Evolutionary conservation across 2,888 invertebrate species (phyloP).

Genomic region (Iphiclides podalirius): DNA sequence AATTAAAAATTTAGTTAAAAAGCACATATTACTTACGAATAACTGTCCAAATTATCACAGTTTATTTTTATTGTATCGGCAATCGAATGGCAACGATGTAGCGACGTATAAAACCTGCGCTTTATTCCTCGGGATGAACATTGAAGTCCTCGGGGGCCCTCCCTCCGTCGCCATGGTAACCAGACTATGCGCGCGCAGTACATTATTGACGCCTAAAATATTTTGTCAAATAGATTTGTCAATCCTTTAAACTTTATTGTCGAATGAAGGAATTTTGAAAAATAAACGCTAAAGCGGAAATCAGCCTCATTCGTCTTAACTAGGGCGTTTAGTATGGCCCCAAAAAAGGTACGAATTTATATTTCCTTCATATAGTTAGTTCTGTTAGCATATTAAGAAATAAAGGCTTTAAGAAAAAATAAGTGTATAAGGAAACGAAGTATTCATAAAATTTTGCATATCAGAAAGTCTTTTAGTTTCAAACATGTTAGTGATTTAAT

Average conservation of each 20-base stretch:
- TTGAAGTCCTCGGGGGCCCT: conserved; percentile 32
- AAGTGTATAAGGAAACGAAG: too few relatives aligned
- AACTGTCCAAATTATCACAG: conserved; percentile 4
- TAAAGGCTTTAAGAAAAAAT: too few relatives aligned
- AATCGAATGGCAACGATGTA: conserved; percentile 14
- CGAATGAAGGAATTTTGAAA: conserved; percentile 25
- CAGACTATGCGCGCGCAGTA: conserved; percentile 63
- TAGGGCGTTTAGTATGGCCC: conserved; percentile 49
- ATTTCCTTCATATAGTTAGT: conserved; percentile 8
- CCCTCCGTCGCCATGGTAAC: conserved; percentile 55
- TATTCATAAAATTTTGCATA: too few relatives aligned
- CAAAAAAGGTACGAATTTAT: conserved; percentile 61
- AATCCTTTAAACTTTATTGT: conserved; percentile 47
- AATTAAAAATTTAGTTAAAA: too few relatives aligned
- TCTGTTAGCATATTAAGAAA: too few relatives aligned
- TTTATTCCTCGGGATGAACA: conserved; percentile 25
- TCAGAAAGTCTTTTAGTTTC: too few relatives aligned
- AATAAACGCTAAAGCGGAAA: conserved; percentile 28
- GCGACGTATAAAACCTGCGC: conserved; percentile 26
- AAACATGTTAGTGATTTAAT: too few relatives aligned
- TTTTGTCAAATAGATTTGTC: conserved; percentile 53
- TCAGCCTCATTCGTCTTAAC: conserved; percentile 20
- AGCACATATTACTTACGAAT: conserved; percentile 3
- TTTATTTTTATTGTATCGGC: too few relatives aligned
- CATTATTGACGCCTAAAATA: conserved; percentile 20